phyloP scores from a whole-genome alignment of 2,797 vertebrate species.

The Glyptemys insculpta region DNA sequence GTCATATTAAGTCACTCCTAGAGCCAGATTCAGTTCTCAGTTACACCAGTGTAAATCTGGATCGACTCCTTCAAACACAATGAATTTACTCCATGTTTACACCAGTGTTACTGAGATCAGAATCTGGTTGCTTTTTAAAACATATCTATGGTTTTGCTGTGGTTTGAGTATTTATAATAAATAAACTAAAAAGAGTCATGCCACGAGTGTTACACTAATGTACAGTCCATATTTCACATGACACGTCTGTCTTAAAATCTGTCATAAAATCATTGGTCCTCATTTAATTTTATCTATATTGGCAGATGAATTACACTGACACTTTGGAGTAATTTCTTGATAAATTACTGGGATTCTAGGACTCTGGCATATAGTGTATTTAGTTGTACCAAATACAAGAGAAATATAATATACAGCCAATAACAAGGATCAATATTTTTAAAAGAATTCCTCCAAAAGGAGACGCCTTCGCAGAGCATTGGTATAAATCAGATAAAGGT shows the following conservation, averaged over 20 bases:
- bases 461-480: neutral
- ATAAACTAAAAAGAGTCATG: neutral
- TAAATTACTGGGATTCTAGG: slow-evolving; percentile 9
- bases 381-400: neutral
- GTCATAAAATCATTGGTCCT: slow-evolving; percentile 6
- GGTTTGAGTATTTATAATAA: slow-evolving; percentile 19
- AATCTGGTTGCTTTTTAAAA: neutral
- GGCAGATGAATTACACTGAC: slow-evolving; percentile 11
- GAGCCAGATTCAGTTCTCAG: slow-evolving; percentile 51
- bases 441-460: neutral
- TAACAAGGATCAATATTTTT: neutral
- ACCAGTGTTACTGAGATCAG: neutral
- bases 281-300: slow-evolving; percentile 28
- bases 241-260: neutral
- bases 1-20: slow-evolving; percentile 72
- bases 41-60: slow-evolving; percentile 44
- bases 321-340: slow-evolving; percentile 25
- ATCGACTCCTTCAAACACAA: slow-evolving; percentile 29
- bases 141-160: neutral
- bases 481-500: neutral
- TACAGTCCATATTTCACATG: neutral
- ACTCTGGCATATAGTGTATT: neutral
- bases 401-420: neutral
- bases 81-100: slow-evolving; percentile 34
- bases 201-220: neutral